Evolutionary conservation across 1,140 invertebrate genomes (phyloP).

Genomic region (Argopecten irradians): DNA sequence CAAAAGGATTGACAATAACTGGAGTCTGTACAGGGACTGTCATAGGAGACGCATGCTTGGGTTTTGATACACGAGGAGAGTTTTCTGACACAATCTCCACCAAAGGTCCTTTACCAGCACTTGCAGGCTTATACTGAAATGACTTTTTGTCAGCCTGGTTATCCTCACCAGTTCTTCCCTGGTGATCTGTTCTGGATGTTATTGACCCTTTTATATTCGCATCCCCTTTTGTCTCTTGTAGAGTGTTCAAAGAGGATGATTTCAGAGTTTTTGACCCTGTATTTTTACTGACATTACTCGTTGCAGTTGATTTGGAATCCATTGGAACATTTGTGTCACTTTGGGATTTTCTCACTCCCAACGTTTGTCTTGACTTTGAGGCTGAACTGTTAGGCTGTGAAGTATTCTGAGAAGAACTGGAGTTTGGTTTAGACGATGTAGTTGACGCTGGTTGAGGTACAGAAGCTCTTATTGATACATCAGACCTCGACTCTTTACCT

Average conservation of each 20-base stretch:
- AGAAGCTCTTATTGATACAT: background rate
- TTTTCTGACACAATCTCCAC: conserved; percentile 56
- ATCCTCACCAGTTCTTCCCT: background rate
- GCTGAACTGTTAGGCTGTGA: background rate
- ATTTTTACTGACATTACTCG: background rate
- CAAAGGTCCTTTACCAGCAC: conserved; percentile 54
- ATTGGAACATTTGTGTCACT: background rate
- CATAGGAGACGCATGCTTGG: conserved; percentile 24
- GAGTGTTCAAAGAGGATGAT: conserved; percentile 48
- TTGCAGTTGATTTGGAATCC: background rate
- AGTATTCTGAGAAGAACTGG: background rate
- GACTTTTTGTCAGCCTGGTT: background rate
- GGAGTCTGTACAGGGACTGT: conserved; percentile 57
- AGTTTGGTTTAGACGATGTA: background rate
- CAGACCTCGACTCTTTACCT: background rate
- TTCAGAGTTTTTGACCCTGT: conserved; percentile 26
- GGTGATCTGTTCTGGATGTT: conserved; percentile 34
- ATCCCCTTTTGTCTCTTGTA: conserved; percentile 40
- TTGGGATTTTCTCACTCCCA: conserved; percentile 24
- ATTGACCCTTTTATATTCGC: conserved; percentile 42
- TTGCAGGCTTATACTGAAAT: conserved; percentile 52
- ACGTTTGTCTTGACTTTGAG: background rate
- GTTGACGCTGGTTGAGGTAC: background rate
- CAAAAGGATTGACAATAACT: conserved; percentile 72
- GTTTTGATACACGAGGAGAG: conserved; percentile 49